Percentiles rank a stretch among this genome's conserved stretches.
Conservation (phyloP, 2,797 vertebrate genomes). For the Cuniculus paca region DNA sequence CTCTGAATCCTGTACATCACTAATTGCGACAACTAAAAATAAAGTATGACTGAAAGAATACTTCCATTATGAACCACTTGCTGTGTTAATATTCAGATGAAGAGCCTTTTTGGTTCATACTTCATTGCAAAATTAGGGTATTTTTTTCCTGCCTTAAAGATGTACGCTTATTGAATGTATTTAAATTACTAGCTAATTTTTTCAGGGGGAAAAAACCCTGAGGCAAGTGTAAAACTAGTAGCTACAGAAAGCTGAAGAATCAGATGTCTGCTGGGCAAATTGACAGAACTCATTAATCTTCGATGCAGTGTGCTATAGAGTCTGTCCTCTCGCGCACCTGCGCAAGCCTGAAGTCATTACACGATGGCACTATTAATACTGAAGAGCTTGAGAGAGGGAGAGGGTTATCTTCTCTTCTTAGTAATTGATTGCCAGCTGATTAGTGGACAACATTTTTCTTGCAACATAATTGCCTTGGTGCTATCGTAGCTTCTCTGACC, state of each 20-base stretch:
- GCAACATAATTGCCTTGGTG: constrained; percentile 91
- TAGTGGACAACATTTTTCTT: constrained; percentile 92
- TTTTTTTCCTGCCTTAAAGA: constrained; percentile 50
- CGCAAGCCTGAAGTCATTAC: constrained; percentile 92
- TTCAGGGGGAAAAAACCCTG: constrained; percentile 70
- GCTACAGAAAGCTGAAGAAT: constrained; percentile 89
- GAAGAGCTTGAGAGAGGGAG: constrained; percentile 89
- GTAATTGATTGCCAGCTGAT: constrained; percentile 93
- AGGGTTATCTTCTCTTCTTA: constrained; percentile 90
- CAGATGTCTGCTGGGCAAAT: constrained; percentile 92
- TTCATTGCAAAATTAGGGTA: constrained; percentile 79
- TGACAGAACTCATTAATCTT: constrained; percentile 94
- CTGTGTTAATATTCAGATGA: constrained; percentile 75
- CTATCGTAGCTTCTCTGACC: constrained; percentile 88
- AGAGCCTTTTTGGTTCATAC: constrained; percentile 67
- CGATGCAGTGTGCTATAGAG: constrained; percentile 88
- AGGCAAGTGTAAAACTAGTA: constrained; percentile 89
- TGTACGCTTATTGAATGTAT: constrained; percentile 79
- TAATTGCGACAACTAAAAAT: constrained; percentile 80
- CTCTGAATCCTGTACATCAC: constrained; percentile 62
- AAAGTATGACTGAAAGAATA: constrained; percentile 74
- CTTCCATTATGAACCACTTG: constrained; percentile 61
- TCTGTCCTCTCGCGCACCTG: constrained; percentile 92
- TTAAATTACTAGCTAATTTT: constrained; percentile 88
- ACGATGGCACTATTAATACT: constrained; percentile 92